These are phyloP conservation scores for Gallinago stenura DNA, from an alignment of 2,797 vertebrate species.

Conservation along the genomic window DNA sequence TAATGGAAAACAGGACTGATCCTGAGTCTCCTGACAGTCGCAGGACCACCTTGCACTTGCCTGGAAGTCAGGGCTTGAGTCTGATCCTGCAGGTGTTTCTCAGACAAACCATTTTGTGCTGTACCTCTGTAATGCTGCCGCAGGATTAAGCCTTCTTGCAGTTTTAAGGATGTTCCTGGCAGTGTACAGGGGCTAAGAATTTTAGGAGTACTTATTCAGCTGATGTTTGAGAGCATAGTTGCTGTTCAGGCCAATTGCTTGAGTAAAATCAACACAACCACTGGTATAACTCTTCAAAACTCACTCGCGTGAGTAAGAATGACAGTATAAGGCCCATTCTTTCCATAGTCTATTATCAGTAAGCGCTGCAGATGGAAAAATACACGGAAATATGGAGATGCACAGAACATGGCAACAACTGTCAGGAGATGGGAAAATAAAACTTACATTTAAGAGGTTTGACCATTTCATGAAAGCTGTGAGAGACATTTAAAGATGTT, in stretches of 20 bases:
- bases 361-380: neutral
- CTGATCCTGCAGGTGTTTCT: neutral
- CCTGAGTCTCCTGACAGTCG: neutral
- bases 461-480: conserved; percentile 17
- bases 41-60: neutral
- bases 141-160: neutral
- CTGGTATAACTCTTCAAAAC: neutral
- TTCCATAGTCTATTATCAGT: neutral
- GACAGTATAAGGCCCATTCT: neutral
- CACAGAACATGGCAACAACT: neutral
- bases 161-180: neutral
- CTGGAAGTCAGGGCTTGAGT: neutral
- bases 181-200: neutral
- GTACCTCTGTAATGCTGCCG: neutral
- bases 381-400: neutral
- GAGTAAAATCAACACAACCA: neutral
- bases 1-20: neutral
- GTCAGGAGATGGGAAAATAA: conserved; percentile 28
- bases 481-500: conserved; percentile 41
- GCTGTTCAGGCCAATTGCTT: neutral
- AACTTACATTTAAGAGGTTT: conserved; percentile 22
- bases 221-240: accelerated
- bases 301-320: neutral
- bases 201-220: neutral
- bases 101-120: neutral